Evolutionary conservation across 2,113 vertebrate species (phyloP), one percentile per base, ranked within the genome.

Genomic region (Ptilonorhynchus violaceus): DNA sequence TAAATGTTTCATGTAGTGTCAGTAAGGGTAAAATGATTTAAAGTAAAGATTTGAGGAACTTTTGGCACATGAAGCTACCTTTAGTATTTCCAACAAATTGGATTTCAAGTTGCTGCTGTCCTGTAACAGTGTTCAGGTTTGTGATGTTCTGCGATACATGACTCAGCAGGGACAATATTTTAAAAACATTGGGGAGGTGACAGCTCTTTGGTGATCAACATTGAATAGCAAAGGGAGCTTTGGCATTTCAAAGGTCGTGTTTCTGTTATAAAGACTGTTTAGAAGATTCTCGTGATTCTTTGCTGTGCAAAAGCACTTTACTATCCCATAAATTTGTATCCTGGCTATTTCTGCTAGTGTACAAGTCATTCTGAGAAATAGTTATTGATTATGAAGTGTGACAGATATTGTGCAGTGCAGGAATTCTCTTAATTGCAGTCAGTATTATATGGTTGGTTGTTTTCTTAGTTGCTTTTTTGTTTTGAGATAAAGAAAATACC

Each of bases 351-450:
- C 47, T 89, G 69, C 25, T 50, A 55, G 88, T 33, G 56, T 58
- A 70, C 33, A 78, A 80, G 63, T 33, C 46, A 25, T 79, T 93
- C 63, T 62, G 53, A 85, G 81, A 76, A 90, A 60, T 23, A 69
- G 68, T 44, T 73, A 88, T 88, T 76, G 92, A 94, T 90, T 88
- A 63, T 55, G 50, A 84, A 77, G 72, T 60, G 75, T 78, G 72
- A 74, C n/a, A 77, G 53, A 85, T 67, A 93, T 0, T 74, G 72
- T 85, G 28, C 52, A 70, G 35, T 52, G 28, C 76, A 84, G 67
- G 67, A 80, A 75, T 93, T 90, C 60, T 88, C 75, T 88, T 93
- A 93, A 94, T 88, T 94, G 68, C 28, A 70, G 64, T 50, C 85
- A 86, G n/a, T 79, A 44, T 75, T 85, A 41, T 52, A 18, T 50